Evolutionary conservation across 2,888 invertebrate genomes (phyloP).

Genomic region (Drosophila nigricruria): DNA sequence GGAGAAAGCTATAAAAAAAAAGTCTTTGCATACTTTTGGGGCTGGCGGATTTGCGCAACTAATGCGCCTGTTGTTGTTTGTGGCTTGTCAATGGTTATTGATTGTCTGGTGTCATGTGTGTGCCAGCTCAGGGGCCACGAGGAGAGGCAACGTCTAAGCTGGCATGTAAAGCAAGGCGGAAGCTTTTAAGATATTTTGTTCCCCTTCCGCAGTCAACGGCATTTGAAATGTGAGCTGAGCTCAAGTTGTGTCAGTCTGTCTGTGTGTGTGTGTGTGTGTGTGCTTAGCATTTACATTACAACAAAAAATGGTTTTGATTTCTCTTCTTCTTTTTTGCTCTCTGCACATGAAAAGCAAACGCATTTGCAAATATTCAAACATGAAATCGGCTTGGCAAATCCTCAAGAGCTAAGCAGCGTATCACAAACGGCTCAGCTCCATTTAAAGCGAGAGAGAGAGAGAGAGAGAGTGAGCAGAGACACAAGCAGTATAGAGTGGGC

Average conservation of each 20-base stretch:
- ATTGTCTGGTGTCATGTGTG: constrained; percentile 78
- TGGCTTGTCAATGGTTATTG: constrained; percentile 80
- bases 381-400: constrained; percentile 76
- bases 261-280: constrained; percentile 13
- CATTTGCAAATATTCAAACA: constrained; percentile 78
- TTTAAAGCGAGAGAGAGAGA: not conserved
- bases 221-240: constrained; percentile 33
- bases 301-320: constrained; percentile 48
- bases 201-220: constrained; percentile 6
- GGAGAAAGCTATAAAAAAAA: constrained; percentile 55
- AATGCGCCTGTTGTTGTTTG: constrained; percentile 71
- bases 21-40: constrained; percentile 66
- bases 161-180: constrained; percentile 68
- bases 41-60: constrained; percentile 72
- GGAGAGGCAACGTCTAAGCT: constrained; percentile 32
- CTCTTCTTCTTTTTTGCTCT: constrained; percentile 15
- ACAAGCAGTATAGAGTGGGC: no score
- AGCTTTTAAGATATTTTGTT: constrained; percentile 75
- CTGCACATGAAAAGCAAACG: constrained; percentile 72
- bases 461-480: not conserved
- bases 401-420: constrained; percentile 76
- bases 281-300: constrained; percentile 50
- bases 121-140: constrained; percentile 15
- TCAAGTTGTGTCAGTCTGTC: not conserved
- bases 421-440: constrained; percentile 71